Evolutionary conservation across 1,140 invertebrate species (phyloP).

Genomic region (Cylas formicarius): DNA sequence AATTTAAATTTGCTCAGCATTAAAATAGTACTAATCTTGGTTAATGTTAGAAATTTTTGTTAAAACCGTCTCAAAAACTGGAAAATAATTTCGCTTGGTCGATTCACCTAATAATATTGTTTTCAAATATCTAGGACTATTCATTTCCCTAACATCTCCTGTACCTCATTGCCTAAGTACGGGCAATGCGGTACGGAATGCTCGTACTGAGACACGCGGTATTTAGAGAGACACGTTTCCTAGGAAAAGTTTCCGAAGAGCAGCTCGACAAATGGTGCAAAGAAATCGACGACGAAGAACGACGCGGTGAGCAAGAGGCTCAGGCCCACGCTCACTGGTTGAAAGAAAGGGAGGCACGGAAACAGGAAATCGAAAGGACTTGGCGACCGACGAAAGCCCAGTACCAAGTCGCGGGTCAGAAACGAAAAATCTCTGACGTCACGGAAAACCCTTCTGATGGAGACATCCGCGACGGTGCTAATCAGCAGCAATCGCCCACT

Average conservation of each 20-base stretch:
- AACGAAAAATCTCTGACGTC: constrained; percentile 38
- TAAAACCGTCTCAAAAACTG: no score
- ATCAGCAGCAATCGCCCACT: not conserved
- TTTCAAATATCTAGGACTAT: constrained; percentile 1
- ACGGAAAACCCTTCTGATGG: constrained; percentile 36
- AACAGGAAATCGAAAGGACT: constrained; percentile 49
- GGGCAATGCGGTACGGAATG: no score
- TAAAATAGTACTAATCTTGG: no score
- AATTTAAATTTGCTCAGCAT: no score
- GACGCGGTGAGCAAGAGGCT: constrained; percentile 58
- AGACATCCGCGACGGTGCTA: constrained; percentile 35
- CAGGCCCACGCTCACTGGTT: constrained; percentile 58
- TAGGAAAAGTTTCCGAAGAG: constrained; percentile 53
- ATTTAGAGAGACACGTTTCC: constrained; percentile 7
- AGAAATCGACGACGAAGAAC: constrained; percentile 64
- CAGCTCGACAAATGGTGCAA: constrained; percentile 64
- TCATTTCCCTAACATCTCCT: no score
- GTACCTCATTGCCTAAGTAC: no score
- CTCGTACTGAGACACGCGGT: no score
- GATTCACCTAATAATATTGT: no score
- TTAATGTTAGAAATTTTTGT: no score
- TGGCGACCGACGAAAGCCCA: constrained; percentile 45
- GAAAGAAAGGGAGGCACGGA: constrained; percentile 60
- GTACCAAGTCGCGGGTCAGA: constrained; percentile 23
- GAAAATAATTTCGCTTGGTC: no score